phyloP scores from a whole-genome alignment of 2,888 invertebrate species.

The Lithophane leautieri region DNA sequence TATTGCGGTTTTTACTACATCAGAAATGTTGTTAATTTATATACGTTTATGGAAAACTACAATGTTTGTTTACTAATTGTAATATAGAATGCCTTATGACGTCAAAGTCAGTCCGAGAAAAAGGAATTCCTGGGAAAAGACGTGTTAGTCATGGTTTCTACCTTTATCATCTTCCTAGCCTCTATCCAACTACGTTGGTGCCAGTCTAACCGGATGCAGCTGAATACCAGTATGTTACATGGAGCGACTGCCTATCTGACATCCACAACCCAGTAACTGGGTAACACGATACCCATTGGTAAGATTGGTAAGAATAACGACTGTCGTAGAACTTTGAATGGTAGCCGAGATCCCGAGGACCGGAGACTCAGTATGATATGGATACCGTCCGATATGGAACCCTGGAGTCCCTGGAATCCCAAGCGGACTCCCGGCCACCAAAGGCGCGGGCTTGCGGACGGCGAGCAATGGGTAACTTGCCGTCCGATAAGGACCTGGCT shows the following conservation, averaged over 20 bases:
- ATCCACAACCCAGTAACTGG: background rate
- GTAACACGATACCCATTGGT: background rate
- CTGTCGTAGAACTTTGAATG: background rate
- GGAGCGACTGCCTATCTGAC: background rate
- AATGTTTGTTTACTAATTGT: slow-evolving; percentile 26
- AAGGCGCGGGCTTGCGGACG: no score
- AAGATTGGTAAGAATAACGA: background rate
- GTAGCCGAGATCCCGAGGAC: no score
- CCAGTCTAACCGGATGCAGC: background rate
- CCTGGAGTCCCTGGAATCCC: no score
- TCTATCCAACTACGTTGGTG: background rate
- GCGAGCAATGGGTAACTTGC: no score
- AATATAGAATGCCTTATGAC: background rate
- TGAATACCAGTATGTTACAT: background rate
- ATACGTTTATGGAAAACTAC: slow-evolving; percentile 6
- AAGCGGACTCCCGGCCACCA: no score
- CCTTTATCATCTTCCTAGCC: no score
- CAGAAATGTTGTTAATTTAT: background rate
- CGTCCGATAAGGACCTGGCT: no score
- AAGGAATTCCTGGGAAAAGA: background rate
- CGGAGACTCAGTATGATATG: no score
- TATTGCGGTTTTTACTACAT: slow-evolving; percentile 49
- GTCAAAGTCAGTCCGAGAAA: background rate
- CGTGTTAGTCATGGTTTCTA: background rate
- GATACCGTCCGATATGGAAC: no score